Evolutionary conservation across 2,113 vertebrate genomes (phyloP).

Genomic region (Lepus europaeus): DNA sequence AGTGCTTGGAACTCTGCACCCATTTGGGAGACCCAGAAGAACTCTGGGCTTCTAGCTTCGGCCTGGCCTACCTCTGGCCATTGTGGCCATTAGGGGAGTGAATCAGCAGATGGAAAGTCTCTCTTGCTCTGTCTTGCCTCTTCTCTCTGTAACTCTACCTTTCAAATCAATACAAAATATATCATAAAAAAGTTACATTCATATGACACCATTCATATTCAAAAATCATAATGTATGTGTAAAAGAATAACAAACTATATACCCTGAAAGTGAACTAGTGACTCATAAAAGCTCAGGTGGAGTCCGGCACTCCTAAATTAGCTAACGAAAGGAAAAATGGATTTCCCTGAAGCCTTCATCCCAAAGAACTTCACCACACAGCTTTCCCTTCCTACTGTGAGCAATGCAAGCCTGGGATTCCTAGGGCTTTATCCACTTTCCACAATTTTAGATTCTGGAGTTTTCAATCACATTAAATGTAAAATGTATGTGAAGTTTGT

Average conservation of each 20-base stretch:
- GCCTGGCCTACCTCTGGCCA: too few species aligned
- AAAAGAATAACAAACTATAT: conserved; percentile 56
- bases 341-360: conserved; percentile 9
- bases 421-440: neutral
- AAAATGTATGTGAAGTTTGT: neutral
- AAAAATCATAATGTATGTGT: neutral
- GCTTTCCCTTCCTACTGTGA: conserved; percentile 19
- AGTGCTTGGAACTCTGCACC: too few species aligned
- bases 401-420: neutral
- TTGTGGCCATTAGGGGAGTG: too few species aligned
- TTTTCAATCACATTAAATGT: conserved; percentile 46
- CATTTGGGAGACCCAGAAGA: too few species aligned
- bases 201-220: conserved; percentile 34
- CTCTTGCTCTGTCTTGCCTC: too few species aligned
- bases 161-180: too few species aligned
- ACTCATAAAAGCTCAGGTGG: conserved; percentile 15
- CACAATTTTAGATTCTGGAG: conserved; percentile 25
- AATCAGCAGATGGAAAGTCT: too few species aligned
- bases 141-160: too few species aligned
- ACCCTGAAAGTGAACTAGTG: neutral
- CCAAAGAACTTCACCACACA: conserved; percentile 18
- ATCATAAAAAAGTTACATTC: neutral
- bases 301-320: conserved; percentile 21
- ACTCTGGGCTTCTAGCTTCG: too few species aligned
- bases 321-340: conserved; percentile 58